phyloP scores from a whole-genome alignment of 1,140 invertebrate species.

The Drosophila lacertosa region DNA sequence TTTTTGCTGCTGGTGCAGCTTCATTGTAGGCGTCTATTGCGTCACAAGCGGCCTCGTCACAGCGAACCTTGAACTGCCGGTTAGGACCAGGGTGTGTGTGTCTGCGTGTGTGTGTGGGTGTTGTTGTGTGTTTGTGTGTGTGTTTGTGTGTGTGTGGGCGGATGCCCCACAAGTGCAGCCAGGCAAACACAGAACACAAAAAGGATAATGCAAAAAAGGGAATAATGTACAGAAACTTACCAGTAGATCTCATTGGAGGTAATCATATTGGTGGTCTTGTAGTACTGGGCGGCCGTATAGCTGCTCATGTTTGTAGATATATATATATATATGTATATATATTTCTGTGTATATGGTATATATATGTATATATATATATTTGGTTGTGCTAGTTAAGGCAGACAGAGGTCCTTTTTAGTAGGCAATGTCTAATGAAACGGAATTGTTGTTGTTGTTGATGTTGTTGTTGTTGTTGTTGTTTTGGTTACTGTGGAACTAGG shows the following conservation, averaged over 20 bases:
- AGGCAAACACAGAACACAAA: constrained; percentile 8
- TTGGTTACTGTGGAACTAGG: constrained; percentile 45
- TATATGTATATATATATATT: constrained; percentile 18
- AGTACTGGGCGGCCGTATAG: constrained; percentile 76
- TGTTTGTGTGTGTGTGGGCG: not conserved
- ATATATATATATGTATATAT: constrained; percentile 15
- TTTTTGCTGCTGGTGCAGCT: constrained; percentile 34
- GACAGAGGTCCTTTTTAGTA: constrained; percentile 39
- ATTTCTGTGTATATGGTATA: too few species aligned
- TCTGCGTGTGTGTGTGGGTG: not conserved
- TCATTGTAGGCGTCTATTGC: constrained; percentile 37
- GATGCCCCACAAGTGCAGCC: constrained; percentile 44
- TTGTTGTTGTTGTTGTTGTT: constrained; percentile 28
- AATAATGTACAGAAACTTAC: constrained; percentile 57
- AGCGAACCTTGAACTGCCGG: constrained; percentile 43
- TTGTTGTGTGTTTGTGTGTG: not conserved
- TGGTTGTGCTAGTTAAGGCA: constrained; percentile 58
- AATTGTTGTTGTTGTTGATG: constrained; percentile 58
- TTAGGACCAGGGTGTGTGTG: not conserved
- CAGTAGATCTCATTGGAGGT: constrained; percentile 83
- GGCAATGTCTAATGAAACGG: constrained; percentile 70
- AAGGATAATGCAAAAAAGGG: constrained; percentile 27
- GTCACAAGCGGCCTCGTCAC: constrained; percentile 46
- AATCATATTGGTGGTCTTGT: constrained; percentile 83
- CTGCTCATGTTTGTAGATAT: constrained; percentile 62